Conservation (phyloP, 2,113 vertebrate genomes). For the Tretioscincus oriximinensis region DNA sequence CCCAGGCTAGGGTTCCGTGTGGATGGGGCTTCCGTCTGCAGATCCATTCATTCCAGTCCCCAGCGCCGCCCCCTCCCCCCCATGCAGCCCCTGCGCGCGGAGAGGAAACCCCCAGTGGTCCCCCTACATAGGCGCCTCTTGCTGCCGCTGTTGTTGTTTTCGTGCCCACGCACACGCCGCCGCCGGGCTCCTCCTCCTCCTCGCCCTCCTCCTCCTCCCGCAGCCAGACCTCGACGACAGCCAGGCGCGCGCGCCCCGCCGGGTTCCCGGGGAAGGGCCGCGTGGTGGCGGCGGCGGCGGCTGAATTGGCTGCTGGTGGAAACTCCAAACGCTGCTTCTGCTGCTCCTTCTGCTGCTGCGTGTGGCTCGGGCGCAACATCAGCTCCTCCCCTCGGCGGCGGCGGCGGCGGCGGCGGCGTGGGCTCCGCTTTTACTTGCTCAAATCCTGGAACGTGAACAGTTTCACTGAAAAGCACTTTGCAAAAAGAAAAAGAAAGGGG, state of each 20-base stretch:
- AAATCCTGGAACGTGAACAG: constrained; percentile 87
- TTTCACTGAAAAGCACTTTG: constrained; percentile 85
- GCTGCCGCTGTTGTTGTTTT: constrained; percentile 14
- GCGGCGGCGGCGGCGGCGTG: too few relatives aligned
- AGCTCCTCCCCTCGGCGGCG: constrained; percentile 87
- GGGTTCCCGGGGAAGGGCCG: constrained; percentile 43
- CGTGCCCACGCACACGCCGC: not conserved
- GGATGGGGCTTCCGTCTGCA: too few relatives aligned
- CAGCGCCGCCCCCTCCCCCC: too few relatives aligned
- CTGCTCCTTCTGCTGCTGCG: too few relatives aligned
- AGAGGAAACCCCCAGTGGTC: not conserved
- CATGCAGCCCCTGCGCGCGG: not conserved
- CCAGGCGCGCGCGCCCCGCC: constrained; percentile 40
- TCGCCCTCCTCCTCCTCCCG: constrained; percentile 36
- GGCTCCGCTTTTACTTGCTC: constrained; percentile 73
- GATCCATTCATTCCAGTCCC: too few relatives aligned
- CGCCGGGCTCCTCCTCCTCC: not conserved
- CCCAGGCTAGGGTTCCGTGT: too few relatives aligned
- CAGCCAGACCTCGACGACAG: constrained; percentile 19
- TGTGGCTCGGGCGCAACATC: constrained; percentile 74
- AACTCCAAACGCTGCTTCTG: too few relatives aligned
- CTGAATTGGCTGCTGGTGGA: not conserved
- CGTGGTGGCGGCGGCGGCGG: constrained; percentile 63
- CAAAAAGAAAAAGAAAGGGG: constrained; percentile 30
- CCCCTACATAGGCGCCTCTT: not conserved